phyloP scores from a whole-genome alignment of 2,888 invertebrate genomes.

The Corbicula japonica region DNA sequence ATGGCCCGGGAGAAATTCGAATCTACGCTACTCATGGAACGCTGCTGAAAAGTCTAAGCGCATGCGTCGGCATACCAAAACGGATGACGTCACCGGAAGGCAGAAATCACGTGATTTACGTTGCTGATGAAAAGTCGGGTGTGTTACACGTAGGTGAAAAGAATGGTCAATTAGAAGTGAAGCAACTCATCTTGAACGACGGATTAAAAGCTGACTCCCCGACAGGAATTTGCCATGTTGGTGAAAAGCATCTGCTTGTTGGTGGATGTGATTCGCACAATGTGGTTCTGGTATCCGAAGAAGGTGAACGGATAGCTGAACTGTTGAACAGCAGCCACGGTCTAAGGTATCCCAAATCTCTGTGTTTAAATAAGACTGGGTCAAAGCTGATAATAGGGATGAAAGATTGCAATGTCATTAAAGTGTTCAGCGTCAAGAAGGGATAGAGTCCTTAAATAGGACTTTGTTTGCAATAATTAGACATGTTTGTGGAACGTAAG shows the following conservation, averaged over 20 bases:
- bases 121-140: conserved; percentile 16
- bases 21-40: conserved; percentile 5
- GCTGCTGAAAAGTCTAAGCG: background rate
- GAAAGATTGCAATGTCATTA: conserved; percentile 1
- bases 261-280: conserved; percentile 27
- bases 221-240: background rate
- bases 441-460: too few relatives aligned
- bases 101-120: background rate
- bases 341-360: conserved; percentile 15
- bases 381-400: conserved; percentile 15
- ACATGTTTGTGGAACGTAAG: too few relatives aligned
- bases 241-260: conserved; percentile 1
- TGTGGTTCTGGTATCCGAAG: conserved; percentile 9
- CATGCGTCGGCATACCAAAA: conserved; percentile 1
- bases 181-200: background rate
- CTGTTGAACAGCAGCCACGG: background rate
- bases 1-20: conserved; percentile 22
- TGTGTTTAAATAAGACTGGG: conserved; percentile 16
- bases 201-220: conserved; percentile 4
- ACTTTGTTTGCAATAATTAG: too few relatives aligned
- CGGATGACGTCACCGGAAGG: background rate
- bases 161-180: background rate
- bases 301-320: conserved; percentile 1
- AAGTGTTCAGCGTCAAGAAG: too few relatives aligned
- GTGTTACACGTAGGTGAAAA: background rate